Conservation (phyloP, 2,113 vertebrate genomes). For the Archilochus colubris region DNA sequence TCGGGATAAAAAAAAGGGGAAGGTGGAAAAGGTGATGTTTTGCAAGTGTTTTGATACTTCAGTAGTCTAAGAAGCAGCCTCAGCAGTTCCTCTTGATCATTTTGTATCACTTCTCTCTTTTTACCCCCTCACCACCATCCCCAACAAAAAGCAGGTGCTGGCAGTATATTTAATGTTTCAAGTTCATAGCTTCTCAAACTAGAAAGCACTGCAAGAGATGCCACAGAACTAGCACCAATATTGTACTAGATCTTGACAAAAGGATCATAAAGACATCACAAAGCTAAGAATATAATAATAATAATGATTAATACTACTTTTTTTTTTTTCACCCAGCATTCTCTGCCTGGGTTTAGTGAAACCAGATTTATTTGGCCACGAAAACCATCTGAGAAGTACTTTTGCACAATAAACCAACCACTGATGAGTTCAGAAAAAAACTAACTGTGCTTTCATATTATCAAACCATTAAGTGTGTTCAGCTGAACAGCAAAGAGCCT, state of each 20-base stretch:
- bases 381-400: not conserved
- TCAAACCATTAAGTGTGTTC: not conserved
- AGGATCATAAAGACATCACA: not conserved
- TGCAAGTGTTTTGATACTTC: not conserved
- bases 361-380: not conserved
- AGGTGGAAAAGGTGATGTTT: not conserved
- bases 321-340: not conserved
- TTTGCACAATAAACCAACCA: not conserved
- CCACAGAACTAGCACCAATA: not conserved
- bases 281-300: not conserved
- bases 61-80: not conserved
- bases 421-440: not conserved
- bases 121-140: accelerated
- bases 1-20: not conserved
- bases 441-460: not conserved
- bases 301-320: not conserved
- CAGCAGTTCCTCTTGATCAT: not conserved
- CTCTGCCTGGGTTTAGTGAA: not conserved
- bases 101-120: not conserved
- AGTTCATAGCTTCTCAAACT: not conserved
- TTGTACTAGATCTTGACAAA: not conserved
- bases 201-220: not conserved
- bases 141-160: not conserved
- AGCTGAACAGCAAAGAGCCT: conserved; percentile 4
- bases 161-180: not conserved